Evolutionary conservation across 1,140 invertebrate genomes (phyloP), one percentile per base, ranked within the genome.

Genomic region (Hylaeus anthracinus): DNA sequence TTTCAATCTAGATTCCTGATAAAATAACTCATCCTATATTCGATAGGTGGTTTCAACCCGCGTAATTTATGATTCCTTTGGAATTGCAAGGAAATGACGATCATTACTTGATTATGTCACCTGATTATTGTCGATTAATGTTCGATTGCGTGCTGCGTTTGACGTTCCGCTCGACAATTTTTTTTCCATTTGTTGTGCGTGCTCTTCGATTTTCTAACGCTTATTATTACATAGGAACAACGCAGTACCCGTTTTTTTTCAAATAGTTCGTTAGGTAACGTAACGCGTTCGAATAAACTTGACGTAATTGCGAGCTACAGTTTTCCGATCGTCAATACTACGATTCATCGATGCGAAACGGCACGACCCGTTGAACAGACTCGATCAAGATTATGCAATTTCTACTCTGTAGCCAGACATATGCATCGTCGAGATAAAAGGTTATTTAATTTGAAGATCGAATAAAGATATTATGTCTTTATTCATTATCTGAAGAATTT

Each of bases 231-330:
- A 9, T 39, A 41, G 9, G 15, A 66, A 43, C 15, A 66, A 66
- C 43, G 65, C 41, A 8, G 4, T 15, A 0, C 8, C 43, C 41
- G 26, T 65, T 60, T 37, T 37, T 60, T 39, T 39, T 14, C 53
- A 5, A 14, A 41, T 10, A 63, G 12, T n/a, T 48, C 14, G 45
- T 69, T 82, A 12, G 48, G 45, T 71, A 73, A 84, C 51, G 55
- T 45, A 72, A 56, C 12, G 14, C 53, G 70, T 82, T 78, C 75
- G 69, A 82, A 78, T 82, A 85, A 77, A 61, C 58, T 51, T 85
- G 78, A 86, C 69, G 81, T 71, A 83, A 82, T 74, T 4, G 41
- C 60, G 64, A 77, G 53, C 48, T 14, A 1, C 64, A 55, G 39
- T 79, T 65, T 55, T 69, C 63, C 63, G 51, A 85, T 83, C 77